Percentiles rank a stretch among this genome's conserved stretches.
Conservation (phyloP, 2,113 vertebrate genomes). For the Otocyon megalotis region DNA sequence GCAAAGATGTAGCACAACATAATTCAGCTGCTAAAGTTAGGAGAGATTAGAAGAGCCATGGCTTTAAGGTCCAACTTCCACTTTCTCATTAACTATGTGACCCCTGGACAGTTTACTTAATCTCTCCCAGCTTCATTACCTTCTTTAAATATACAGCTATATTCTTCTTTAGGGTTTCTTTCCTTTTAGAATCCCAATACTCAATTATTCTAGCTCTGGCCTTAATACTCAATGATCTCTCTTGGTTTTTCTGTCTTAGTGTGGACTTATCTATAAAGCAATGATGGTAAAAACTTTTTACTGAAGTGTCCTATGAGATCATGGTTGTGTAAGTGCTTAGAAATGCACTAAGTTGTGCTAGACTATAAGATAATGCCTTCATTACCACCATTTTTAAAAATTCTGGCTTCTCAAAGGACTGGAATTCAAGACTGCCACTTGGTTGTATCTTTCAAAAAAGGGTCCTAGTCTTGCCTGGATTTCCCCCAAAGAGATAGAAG, state of each 20-base stretch:
- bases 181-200: background rate
- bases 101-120: background rate
- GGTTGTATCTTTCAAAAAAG: background rate
- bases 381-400: background rate
- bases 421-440: background rate
- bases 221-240: background rate
- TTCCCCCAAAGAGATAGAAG: background rate
- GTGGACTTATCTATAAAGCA: background rate
- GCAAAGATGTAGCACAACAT: background rate
- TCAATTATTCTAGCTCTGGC: background rate
- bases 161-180: background rate
- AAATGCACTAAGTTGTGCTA: background rate
- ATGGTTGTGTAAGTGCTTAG: background rate
- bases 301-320: background rate
- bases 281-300: background rate
- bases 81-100: background rate
- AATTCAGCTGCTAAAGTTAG: background rate
- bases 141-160: background rate
- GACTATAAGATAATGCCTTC: background rate
- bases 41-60: background rate
- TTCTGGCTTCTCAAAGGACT: background rate
- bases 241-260: background rate
- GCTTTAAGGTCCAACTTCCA: background rate
- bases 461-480: background rate
- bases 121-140: background rate